Conservation (phyloP, 2,113 vertebrate genomes). For the Andinoacara biseriatus region DNA sequence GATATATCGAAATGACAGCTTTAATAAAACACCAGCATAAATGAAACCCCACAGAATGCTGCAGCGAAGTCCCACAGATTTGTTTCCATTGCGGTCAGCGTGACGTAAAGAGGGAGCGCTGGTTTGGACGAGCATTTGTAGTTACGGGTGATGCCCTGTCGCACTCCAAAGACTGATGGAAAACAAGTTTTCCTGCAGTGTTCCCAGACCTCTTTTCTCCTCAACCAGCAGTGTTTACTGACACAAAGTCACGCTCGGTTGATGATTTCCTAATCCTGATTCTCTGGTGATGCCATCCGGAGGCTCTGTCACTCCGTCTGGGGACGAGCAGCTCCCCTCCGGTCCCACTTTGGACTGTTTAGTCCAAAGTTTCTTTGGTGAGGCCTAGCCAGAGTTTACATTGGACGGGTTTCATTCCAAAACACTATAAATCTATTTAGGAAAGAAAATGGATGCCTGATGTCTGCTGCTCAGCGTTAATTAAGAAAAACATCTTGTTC, state of each 20-base stretch:
- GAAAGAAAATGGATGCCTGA: slow-evolving; percentile 49
- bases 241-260: slow-evolving; percentile 41
- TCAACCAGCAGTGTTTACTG: slow-evolving; percentile 39
- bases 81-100: slow-evolving; percentile 20
- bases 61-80: background rate
- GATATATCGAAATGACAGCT: background rate
- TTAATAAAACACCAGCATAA: slow-evolving; percentile 7
- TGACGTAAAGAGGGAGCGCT: slow-evolving; percentile 4
- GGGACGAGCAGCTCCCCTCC: slow-evolving; percentile 27
- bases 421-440: slow-evolving; percentile 55
- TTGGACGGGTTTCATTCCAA: slow-evolving; percentile 31
- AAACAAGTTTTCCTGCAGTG: slow-evolving; percentile 15
- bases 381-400: slow-evolving; percentile 28
- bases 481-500: slow-evolving; percentile 8
- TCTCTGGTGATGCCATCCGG: slow-evolving; percentile 32
- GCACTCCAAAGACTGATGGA: background rate
- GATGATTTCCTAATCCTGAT: background rate
- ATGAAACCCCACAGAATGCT: background rate
- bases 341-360: slow-evolving; percentile 33
- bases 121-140: background rate
- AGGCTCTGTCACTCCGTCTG: slow-evolving; percentile 9
- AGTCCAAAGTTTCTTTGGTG: slow-evolving; percentile 17
- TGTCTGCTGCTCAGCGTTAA: slow-evolving; percentile 25
- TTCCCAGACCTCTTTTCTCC: slow-evolving; percentile 2
- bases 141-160: background rate